These are phyloP conservation scores for Bombycilla garrulus DNA, from an alignment of 2,113 vertebrate species.

Conservation along the genomic window DNA sequence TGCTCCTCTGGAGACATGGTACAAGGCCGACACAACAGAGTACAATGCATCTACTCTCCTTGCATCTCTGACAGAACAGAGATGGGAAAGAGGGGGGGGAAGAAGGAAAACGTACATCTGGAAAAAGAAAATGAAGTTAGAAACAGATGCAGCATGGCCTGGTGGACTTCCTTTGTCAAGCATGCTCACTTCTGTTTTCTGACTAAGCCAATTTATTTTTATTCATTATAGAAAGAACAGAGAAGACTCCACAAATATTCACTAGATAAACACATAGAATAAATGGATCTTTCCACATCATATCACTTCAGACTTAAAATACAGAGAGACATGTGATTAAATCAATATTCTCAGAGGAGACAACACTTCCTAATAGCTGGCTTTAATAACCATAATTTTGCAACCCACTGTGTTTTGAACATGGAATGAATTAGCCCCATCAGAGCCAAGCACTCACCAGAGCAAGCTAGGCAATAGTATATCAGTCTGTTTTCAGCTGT, in stretches of 20 bases:
- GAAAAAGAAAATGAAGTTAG: not conserved
- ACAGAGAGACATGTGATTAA: not conserved
- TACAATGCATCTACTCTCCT: not conserved
- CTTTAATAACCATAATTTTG: constrained; percentile 38
- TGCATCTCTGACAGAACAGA: not conserved
- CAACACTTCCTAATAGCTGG: not conserved
- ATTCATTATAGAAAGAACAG: not conserved
- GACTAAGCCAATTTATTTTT: not conserved
- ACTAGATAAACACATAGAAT: not conserved
- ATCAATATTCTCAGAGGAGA: constrained; percentile 39
- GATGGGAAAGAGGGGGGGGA: rapidly evolving
- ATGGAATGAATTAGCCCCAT: not conserved
- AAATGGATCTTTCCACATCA: constrained; percentile 28
- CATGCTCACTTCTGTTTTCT: not conserved
- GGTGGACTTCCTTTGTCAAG: not conserved
- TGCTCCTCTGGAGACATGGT: not conserved
- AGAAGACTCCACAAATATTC: not conserved
- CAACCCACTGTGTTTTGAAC: constrained; percentile 6
- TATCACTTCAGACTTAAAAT: constrained; percentile 29
- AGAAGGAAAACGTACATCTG: not conserved
- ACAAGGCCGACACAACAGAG: not conserved
- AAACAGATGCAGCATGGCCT: not conserved
- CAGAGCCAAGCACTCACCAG: not conserved
- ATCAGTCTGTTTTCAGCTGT: not conserved
- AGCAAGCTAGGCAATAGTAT: not conserved